Conservation (phyloP, 2,113 vertebrate species). For the Daubentonia madagascariensis region DNA sequence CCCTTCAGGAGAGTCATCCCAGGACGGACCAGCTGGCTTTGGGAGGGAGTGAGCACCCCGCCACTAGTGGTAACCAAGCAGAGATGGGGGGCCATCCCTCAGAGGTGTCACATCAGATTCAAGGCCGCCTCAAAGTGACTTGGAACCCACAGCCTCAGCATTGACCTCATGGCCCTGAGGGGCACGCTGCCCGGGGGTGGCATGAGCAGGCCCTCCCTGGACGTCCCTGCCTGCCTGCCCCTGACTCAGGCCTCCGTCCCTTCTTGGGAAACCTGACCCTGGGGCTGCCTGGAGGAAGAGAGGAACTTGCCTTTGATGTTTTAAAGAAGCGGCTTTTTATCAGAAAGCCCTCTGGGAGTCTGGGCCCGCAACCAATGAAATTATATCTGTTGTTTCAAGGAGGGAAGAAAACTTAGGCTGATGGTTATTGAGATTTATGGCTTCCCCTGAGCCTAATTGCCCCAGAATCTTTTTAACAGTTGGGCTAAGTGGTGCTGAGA, state of each 20-base stretch:
- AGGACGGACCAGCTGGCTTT: accelerated
- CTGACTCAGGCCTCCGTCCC: not conserved
- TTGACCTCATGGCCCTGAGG: not conserved
- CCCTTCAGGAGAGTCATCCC: not conserved
- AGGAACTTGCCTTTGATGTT: conserved; percentile 75
- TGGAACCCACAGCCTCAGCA: accelerated
- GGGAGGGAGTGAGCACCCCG: not conserved
- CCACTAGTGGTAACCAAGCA: not conserved
- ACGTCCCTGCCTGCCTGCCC: accelerated
- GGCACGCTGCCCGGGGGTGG: not conserved
- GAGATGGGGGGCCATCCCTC: not conserved
- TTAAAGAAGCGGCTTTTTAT: conserved; percentile 85
- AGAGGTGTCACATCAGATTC: not conserved
- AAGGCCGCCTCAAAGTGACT: not conserved
- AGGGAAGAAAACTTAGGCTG: conserved; percentile 80
- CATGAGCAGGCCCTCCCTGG: not conserved
- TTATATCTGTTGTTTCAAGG: conserved; percentile 85
- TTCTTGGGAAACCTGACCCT: conserved; percentile 74
- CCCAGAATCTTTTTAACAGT: conserved; percentile 81
- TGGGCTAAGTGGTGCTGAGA: conserved; percentile 80
- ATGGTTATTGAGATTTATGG: conserved; percentile 84
- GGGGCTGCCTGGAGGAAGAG: conserved; percentile 67
- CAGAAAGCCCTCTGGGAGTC: conserved; percentile 82
- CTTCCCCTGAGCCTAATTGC: conserved; percentile 84
- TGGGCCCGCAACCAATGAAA: conserved; percentile 82